These are phyloP conservation scores for Muraenolepis orangiensis DNA, from an alignment of 2,797 vertebrate genomes.

Conservation along the genomic window DNA sequence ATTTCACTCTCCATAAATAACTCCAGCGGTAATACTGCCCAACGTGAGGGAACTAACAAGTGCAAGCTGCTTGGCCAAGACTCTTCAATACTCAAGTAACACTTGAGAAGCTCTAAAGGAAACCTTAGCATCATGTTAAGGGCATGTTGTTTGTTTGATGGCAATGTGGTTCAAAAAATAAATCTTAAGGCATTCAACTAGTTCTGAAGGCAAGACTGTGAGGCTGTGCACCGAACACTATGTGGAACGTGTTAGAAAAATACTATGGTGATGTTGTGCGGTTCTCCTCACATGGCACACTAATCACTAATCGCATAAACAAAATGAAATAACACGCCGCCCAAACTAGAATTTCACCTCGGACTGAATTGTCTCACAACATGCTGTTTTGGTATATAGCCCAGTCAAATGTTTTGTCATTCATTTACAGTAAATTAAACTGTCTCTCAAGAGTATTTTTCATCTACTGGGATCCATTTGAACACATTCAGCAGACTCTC, in stretches of 20 bases:
- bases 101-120: conserved; percentile 18
- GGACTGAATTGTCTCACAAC: conserved; percentile 3
- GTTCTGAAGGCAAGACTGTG: conserved; percentile 59
- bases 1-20: conserved; percentile 55
- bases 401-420: conserved; percentile 41
- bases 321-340: conserved; percentile 39
- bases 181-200: conserved; percentile 65
- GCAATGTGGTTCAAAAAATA: conserved; percentile 30
- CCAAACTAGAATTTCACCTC: background rate
- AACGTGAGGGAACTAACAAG: conserved; percentile 73
- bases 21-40: conserved; percentile 75
- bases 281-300: conserved; percentile 35
- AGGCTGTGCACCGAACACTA: conserved; percentile 27
- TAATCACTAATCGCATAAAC: conserved; percentile 8
- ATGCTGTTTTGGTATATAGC: conserved; percentile 50
- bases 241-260: background rate
- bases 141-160: conserved; percentile 12
- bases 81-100: conserved; percentile 61
- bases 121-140: background rate
- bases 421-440: conserved; percentile 22
- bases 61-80: conserved; percentile 70
- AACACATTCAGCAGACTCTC: conserved; percentile 34
- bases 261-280: conserved; percentile 2
- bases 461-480: conserved; percentile 12
- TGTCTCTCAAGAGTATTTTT: conserved; percentile 22